Conservation (phyloP, 35 echinoderm and acorn worm genomes). For the Patiria miniata region DNA sequence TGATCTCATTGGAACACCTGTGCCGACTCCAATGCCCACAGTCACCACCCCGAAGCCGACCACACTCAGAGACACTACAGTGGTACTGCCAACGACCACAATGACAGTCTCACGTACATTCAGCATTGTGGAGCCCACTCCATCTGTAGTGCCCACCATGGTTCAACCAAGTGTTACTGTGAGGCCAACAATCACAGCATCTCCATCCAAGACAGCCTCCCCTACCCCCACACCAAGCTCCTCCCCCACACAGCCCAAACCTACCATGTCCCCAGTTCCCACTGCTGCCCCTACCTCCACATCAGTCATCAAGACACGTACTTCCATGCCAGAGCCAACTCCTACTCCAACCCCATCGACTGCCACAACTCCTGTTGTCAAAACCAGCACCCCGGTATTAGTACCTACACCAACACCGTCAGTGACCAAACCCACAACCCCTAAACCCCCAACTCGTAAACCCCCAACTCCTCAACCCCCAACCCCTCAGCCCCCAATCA, state of each 20-base stretch:
- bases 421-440: not conserved
- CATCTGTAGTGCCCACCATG: constrained; percentile 14
- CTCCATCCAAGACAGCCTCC: not conserved
- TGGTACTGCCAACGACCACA: constrained; percentile 62
- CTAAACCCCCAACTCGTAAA: constrained; percentile 11
- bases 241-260: constrained; percentile 35
- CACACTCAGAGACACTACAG: constrained; percentile 48
- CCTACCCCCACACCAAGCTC: constrained; percentile 1
- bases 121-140: not conserved
- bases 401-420: constrained; percentile 31
- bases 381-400: constrained; percentile 3
- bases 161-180: not conserved
- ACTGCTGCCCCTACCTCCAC: constrained; percentile 41
- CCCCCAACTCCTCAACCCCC: constrained; percentile 28
- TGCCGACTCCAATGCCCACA: constrained; percentile 80
- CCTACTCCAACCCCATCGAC: not conserved
- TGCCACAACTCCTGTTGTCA: not conserved
- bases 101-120: constrained; percentile 9
- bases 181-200: constrained; percentile 39
- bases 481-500: not conserved
- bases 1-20: constrained; percentile 63
- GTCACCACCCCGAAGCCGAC: constrained; percentile 58
- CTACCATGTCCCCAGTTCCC: constrained; percentile 25
- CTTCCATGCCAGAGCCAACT: constrained; percentile 36
- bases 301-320: constrained; percentile 27